Percentiles rank a stretch among this genome's conserved stretches.
Conservation (phyloP, 2,113 vertebrate genomes). For the Isurus oxyrinchus region DNA sequence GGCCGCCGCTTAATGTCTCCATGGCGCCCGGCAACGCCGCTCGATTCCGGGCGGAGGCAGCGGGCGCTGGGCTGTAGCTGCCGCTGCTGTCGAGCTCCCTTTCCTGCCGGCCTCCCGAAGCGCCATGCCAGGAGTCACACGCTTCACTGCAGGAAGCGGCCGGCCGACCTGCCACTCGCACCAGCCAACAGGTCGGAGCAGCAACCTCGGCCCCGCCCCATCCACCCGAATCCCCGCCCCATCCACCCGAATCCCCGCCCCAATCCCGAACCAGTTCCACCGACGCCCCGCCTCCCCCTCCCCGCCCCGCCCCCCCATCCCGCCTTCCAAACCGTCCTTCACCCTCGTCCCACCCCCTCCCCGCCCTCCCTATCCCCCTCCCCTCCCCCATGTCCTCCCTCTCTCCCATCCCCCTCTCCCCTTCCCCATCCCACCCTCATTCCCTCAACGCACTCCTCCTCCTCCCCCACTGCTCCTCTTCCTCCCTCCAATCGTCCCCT, state of each 20-base stretch:
- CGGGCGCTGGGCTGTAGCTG: not conserved
- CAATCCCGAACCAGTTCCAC: not conserved
- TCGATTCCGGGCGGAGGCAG: slow-evolving; percentile 11
- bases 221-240: too few species aligned
- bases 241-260: too few species aligned
- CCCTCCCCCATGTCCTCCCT: too few species aligned
- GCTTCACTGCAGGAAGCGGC: slow-evolving; percentile 39
- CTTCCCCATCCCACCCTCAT: too few species aligned
- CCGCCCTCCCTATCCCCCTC: too few species aligned
- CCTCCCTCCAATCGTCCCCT: too few species aligned
- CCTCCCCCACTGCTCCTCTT: too few species aligned
- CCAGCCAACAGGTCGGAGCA: slow-evolving; percentile 41
- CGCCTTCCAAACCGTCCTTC: fast-evolving
- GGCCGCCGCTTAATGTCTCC: slow-evolving; percentile 21
- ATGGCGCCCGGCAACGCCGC: not conserved
- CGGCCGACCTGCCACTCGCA: slow-evolving; percentile 42
- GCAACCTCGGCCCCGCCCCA: slow-evolving; percentile 46
- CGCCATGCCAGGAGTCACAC: slow-evolving; percentile 43
- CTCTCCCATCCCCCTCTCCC: too few species aligned
- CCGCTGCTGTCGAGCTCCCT: slow-evolving; percentile 28
- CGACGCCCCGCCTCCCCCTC: not conserved
- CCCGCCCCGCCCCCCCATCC: too few species aligned
- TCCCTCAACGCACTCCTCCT: too few species aligned
- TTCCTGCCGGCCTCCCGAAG: slow-evolving; percentile 42
- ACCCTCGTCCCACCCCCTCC: too few species aligned